Evolutionary conservation across 2,888 invertebrate species (phyloP), one percentile per base, ranked within the genome.

Genomic region (Apodemia zela): DNA sequence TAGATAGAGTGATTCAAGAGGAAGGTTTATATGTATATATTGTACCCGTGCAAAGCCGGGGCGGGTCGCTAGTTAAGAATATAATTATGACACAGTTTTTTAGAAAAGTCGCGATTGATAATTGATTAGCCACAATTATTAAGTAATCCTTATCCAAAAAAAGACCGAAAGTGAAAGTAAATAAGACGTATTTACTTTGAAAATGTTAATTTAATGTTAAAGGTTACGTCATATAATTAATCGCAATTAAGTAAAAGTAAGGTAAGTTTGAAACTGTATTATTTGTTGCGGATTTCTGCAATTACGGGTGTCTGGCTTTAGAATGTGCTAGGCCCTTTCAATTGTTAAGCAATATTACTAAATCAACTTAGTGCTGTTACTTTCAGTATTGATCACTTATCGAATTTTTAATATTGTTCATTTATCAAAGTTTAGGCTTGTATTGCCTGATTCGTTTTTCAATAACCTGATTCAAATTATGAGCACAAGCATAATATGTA

Each of bases 251-350:
- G 54, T 54, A 54, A 29, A 54, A 25, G 25, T 25, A 54, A 54
- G 15, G 25, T 29, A 57, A 57, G 54, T 29, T 57, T 29, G 54
- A 5, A 57, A 57, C 29, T n/a, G 25, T 54, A 25, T 29, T 57
- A 29, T 57, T 57, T 57, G 7, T 29, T 38, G 54, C 21, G 2
- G 49, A 25, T 18, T 54, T 21, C 29, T 38, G 59, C 49, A 42
- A 17, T 62, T 62, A 47, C 65, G 21, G 60, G 45, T 60, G 61
- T 60, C 58, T 15, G n/a, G 35, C 61, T 63, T 61, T 62, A 64
- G 62, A 67, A 65, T 68, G 67, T 63, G 51, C 64, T 51, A 59
- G 61, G 65, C 69, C 69, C 68, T 69, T 69, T 68, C 69, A 57
- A 68, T 66, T 69, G 57, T 69, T 69, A 65, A 60, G 66, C 64